phyloP scores from a whole-genome alignment of 2,113 vertebrate genomes.

The Procapra przewalskii region DNA sequence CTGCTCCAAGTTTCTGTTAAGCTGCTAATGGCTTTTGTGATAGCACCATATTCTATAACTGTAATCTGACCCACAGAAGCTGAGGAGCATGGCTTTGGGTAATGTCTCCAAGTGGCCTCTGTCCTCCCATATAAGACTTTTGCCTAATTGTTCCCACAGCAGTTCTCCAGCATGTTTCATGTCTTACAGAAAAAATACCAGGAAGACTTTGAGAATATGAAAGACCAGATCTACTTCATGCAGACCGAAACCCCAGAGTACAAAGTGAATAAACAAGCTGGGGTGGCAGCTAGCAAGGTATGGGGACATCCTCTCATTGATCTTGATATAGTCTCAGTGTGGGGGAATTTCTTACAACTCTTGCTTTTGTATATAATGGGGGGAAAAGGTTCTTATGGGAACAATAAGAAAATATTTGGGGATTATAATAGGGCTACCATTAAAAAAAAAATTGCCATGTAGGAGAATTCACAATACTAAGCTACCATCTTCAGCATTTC shows the following conservation, averaged over 20 bases:
- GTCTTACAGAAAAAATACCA: constrained; percentile 91
- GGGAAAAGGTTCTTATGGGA: background rate
- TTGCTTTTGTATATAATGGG: background rate
- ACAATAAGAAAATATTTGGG: background rate
- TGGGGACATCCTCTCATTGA: background rate
- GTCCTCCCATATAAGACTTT: background rate
- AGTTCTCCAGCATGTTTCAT: background rate
- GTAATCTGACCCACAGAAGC: background rate
- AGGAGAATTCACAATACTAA: background rate
- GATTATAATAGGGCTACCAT: background rate
- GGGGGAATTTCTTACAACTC: background rate
- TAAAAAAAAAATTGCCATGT: background rate
- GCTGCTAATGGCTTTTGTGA: background rate
- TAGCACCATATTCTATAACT: background rate
- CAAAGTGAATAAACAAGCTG: constrained; percentile 86
- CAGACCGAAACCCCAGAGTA: constrained; percentile 97
- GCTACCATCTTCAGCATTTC: background rate
- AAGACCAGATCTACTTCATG: constrained; percentile 99
- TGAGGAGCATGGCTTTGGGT: background rate
- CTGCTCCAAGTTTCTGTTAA: background rate
- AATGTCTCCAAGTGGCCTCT: background rate
- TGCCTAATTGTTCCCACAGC: background rate
- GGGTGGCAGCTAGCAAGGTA: constrained; percentile 88
- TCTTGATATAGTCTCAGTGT: background rate
- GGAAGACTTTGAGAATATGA: constrained; percentile 87